A percentile compares a stretch with the other conserved stretches of the same genome.
Evolutionary conservation across 2,888 invertebrate species (phyloP).

Genomic region (Notodonta dromedarius): DNA sequence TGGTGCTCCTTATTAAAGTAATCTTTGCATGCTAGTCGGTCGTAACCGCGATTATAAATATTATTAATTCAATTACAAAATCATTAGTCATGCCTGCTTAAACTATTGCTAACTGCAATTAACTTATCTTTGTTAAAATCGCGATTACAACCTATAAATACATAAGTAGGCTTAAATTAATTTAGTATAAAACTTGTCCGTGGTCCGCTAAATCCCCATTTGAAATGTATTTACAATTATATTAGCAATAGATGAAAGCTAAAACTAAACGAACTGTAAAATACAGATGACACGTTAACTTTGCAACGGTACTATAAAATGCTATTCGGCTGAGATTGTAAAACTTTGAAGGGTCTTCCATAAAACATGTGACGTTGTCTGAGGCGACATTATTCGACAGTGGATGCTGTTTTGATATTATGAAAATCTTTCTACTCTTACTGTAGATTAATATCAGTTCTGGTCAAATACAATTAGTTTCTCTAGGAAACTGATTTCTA

Average conservation of each 20-base stretch:
- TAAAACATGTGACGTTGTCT: conserved; percentile 14
- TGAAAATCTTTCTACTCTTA: too few species aligned
- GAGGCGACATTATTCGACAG: too few species aligned
- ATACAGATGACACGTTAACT: conserved; percentile 13
- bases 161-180: conserved; percentile 34
- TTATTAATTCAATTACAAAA: background rate
- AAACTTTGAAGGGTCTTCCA: conserved; percentile 11
- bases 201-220: conserved; percentile 66
- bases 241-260: conserved; percentile 37
- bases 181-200: conserved; percentile 54
- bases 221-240: conserved; percentile 53
- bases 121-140: conserved; percentile 1
- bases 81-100: background rate
- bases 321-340: conserved; percentile 31
- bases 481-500: too few species aligned
- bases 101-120: background rate
- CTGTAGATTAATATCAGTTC: too few species aligned
- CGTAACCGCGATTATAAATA: background rate
- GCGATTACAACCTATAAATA: conserved; percentile 15
- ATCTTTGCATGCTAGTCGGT: background rate
- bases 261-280: conserved; percentile 9
- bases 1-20: background rate
- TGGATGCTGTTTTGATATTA: too few species aligned
- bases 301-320: conserved; percentile 12
- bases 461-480: too few species aligned